These are phyloP conservation scores for Ciconia boyciana DNA, from an alignment of 2,113 vertebrate species.

Conservation along the genomic window DNA sequence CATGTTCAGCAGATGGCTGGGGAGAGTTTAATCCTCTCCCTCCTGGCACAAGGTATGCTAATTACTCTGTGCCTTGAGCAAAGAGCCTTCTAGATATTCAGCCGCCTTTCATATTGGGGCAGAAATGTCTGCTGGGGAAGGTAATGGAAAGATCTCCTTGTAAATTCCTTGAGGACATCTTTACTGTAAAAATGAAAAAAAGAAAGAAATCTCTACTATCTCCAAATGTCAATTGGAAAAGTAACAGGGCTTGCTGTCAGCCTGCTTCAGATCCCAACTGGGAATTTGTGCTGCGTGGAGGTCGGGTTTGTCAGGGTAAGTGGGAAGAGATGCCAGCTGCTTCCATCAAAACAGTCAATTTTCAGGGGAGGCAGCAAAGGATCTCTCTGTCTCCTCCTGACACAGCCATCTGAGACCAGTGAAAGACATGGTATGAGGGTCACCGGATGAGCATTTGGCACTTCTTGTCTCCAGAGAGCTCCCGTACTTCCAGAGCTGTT, in stretches of 20 bases:
- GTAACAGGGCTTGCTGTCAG: not conserved
- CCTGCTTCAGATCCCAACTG: not conserved
- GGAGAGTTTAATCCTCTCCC: not conserved
- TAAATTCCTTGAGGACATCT: not conserved
- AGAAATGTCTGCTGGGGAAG: not conserved
- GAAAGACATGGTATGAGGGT: not conserved
- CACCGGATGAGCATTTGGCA: not conserved
- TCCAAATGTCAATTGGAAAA: not conserved
- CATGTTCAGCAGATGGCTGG: slow-evolving; percentile 4
- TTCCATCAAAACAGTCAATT: not conserved
- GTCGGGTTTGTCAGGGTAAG: not conserved
- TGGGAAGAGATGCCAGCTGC: not conserved
- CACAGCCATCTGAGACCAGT: not conserved
- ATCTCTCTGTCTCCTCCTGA: not conserved
- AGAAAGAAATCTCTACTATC: not conserved
- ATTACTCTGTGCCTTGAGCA: not conserved
- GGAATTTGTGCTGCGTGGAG: not conserved
- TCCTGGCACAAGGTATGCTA: not conserved
- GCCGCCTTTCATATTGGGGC: not conserved
- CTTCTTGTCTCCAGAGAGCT: not conserved
- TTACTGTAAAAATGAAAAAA: not conserved
- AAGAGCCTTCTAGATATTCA: not conserved
- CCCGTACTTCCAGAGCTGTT: not conserved
- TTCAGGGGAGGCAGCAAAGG: not conserved
- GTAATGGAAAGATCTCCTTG: not conserved